These are phyloP conservation scores for Tricholaema leucomelas DNA, from an alignment of 2,113 vertebrate genomes.

Conservation along the genomic window DNA sequence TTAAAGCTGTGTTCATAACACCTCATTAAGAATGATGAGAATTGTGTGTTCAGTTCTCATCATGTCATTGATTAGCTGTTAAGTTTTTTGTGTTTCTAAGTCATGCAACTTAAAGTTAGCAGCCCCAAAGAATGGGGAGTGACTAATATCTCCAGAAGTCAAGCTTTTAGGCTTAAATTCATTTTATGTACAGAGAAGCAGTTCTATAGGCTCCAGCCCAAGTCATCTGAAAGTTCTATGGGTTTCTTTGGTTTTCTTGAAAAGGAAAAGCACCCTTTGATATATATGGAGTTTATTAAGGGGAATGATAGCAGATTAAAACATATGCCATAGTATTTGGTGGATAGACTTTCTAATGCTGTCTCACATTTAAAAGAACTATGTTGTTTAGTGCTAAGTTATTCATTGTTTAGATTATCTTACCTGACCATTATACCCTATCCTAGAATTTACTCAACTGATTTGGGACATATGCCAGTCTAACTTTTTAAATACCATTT, in stretches of 20 bases:
- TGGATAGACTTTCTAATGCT: background rate
- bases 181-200: background rate
- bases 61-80: background rate
- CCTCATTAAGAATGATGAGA: slow-evolving; percentile 39
- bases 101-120: background rate
- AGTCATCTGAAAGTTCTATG: background rate
- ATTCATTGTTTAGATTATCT: slow-evolving; percentile 41
- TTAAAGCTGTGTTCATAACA: background rate
- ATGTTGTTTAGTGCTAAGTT: background rate
- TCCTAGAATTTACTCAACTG: slow-evolving; percentile 21
- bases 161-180: background rate
- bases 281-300: background rate
- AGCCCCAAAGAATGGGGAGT: background rate
- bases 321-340: background rate
- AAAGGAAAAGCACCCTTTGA: background rate
- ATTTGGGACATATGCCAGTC: slow-evolving; percentile 57
- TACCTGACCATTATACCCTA: background rate
- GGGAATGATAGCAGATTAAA: background rate
- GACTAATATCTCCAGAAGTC: background rate
- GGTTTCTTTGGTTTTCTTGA: background rate
- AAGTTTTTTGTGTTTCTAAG: background rate
- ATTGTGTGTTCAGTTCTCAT: background rate
- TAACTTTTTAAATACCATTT: slow-evolving; percentile 56
- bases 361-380: background rate
- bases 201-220: background rate